A percentile compares a stretch with the other conserved stretches of the same genome.
phyloP scores from a whole-genome alignment of 2,888 invertebrate species.

The Tipula unca region DNA sequence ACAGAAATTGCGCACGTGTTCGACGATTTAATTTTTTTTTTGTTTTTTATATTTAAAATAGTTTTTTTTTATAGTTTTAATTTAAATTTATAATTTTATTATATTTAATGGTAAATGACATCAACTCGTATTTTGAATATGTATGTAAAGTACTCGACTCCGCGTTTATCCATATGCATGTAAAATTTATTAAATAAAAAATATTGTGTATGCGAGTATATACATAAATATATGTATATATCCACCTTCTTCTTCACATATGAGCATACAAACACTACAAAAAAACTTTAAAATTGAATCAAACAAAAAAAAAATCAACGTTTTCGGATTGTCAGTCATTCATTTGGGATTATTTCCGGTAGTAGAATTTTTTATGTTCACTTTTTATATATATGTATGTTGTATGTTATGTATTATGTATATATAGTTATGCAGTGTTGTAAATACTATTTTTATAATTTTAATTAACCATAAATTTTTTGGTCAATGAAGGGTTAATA shows the following conservation, averaged over 20 bases:
- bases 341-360: slow-evolving; percentile 14
- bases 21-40: slow-evolving; percentile 22
- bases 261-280: neutral
- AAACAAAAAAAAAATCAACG: neutral
- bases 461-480: slow-evolving; percentile 14
- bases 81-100: slow-evolving; percentile 17
- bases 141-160: neutral
- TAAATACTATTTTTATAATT: neutral
- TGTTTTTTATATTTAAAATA: neutral
- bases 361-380: neutral
- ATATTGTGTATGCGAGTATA: neutral
- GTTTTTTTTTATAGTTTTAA: slow-evolving; percentile 16
- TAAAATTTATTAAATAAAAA: neutral
- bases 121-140: neutral
- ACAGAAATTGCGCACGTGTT: slow-evolving; percentile 25
- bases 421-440: neutral
- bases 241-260: neutral
- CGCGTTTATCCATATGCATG: neutral
- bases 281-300: neutral
- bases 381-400: neutral
- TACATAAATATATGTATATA: neutral
- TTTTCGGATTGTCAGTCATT: neutral
- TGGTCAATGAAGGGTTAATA: neutral
- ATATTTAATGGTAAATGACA: slow-evolving; percentile 17
- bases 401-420: neutral